Percentiles rank a stretch among this genome's conserved stretches.
Evolutionary conservation across 1,140 invertebrate species (phyloP).

Genomic region (Sycobia sp.): DNA sequence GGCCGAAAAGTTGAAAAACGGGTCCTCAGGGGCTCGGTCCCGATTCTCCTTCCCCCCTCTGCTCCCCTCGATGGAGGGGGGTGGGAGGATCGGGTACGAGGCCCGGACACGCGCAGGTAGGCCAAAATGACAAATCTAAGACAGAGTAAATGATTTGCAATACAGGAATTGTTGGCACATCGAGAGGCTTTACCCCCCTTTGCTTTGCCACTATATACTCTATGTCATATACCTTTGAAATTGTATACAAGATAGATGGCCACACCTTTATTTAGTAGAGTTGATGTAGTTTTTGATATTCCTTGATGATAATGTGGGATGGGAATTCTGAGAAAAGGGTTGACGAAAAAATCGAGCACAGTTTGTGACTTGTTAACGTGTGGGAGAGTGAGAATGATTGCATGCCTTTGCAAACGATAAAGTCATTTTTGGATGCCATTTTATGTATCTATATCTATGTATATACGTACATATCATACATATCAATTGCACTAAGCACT

Average conservation of each 20-base stretch:
- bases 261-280: too few species aligned
- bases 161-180: too few species aligned
- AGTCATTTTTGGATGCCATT: conserved; percentile 61
- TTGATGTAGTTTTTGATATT: too few species aligned
- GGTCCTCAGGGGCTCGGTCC: neutral
- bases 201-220: too few species aligned
- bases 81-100: neutral
- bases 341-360: conserved; percentile 29
- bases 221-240: too few species aligned
- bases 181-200: too few species aligned
- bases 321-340: too few species aligned
- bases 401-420: conserved; percentile 60
- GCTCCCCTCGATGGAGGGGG: neutral
- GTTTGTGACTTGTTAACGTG: conserved; percentile 43
- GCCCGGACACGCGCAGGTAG: conserved; percentile 50
- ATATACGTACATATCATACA: conserved; percentile 58
- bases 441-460: conserved; percentile 53
- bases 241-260: too few species aligned
- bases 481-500: conserved; percentile 63
- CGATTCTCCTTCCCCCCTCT: neutral
- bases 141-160: too few species aligned
- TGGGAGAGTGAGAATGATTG: conserved; percentile 64
- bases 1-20: neutral
- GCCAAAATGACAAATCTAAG: too few species aligned
- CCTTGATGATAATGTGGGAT: neutral